These are phyloP conservation scores for Drosophila kanapiae DNA, from an alignment of 1,140 invertebrate species.

Conservation along the genomic window DNA sequence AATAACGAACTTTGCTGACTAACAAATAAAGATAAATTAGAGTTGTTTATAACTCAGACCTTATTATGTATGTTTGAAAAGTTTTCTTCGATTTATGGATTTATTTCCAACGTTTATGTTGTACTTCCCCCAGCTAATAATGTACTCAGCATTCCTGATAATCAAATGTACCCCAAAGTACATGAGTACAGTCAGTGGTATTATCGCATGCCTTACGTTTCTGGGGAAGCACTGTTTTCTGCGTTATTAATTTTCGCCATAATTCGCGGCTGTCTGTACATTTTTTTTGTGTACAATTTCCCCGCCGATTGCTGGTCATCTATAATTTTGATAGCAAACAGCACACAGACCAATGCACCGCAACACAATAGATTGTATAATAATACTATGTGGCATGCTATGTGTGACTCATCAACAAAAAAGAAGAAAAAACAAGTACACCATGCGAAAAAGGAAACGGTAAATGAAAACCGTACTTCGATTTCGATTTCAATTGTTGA, in stretches of 20 bases:
- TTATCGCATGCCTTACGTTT: neutral
- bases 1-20: neutral
- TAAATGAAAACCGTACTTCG: conserved; percentile 10
- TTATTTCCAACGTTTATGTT: neutral
- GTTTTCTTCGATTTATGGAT: neutral
- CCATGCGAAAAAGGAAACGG: conserved; percentile 34
- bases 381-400: conserved; percentile 31
- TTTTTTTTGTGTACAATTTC: conserved; percentile 29
- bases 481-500: conserved; percentile 49
- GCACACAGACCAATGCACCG: conserved; percentile 10
- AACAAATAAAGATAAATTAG: neutral
- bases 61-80: neutral
- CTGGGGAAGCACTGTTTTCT: conserved; percentile 6
- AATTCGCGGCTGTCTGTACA: conserved; percentile 25
- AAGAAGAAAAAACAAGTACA: conserved; percentile 1
- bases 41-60: neutral
- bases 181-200: neutral
- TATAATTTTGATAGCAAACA: conserved; percentile 52
- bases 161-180: neutral
- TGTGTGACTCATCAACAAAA: conserved; percentile 51
- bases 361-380: conserved; percentile 53
- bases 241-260: conserved; percentile 42
- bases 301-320: conserved; percentile 42
- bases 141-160: neutral
- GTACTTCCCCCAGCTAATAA: neutral